Evolutionary conservation across 1,140 invertebrate species (phyloP).

Genomic region (Eueides isabella): DNA sequence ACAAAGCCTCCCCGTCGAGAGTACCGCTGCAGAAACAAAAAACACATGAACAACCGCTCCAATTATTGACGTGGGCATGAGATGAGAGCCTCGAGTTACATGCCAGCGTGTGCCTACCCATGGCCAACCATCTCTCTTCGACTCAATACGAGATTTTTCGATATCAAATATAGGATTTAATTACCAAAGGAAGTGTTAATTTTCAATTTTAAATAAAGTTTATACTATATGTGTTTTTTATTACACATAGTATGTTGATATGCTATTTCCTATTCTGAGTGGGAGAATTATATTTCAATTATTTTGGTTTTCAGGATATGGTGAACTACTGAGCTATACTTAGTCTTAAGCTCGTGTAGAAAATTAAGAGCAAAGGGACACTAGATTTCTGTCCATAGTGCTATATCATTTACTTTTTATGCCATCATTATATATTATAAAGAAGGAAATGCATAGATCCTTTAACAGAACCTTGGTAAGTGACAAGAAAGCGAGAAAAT

Average conservation of each 20-base stretch:
- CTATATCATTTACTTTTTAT: too few species aligned
- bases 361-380: background rate
- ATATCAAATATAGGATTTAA: slow-evolving; percentile 10
- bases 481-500: too few species aligned
- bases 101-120: slow-evolving; percentile 34
- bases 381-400: background rate
- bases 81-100: slow-evolving; percentile 59
- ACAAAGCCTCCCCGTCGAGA: slow-evolving; percentile 68
- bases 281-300: background rate
- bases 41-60: slow-evolving; percentile 74
- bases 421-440: too few species aligned
- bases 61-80: slow-evolving; percentile 77
- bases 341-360: background rate
- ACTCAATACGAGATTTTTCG: slow-evolving; percentile 15
- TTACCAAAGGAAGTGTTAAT: background rate
- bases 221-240: too few species aligned
- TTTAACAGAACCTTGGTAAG: too few species aligned
- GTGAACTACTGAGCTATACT: background rate
- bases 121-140: slow-evolving; percentile 4
- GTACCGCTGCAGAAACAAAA: slow-evolving; percentile 73
- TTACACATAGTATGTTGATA: too few species aligned
- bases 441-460: too few species aligned
- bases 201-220: background rate
- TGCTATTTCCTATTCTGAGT: background rate
- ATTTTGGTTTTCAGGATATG: background rate